Percentiles rank a stretch among this genome's conserved stretches.
These are phyloP conservation scores for Mechanitis messenoides DNA, from an alignment of 2,888 invertebrate genomes.

Conservation along the genomic window DNA sequence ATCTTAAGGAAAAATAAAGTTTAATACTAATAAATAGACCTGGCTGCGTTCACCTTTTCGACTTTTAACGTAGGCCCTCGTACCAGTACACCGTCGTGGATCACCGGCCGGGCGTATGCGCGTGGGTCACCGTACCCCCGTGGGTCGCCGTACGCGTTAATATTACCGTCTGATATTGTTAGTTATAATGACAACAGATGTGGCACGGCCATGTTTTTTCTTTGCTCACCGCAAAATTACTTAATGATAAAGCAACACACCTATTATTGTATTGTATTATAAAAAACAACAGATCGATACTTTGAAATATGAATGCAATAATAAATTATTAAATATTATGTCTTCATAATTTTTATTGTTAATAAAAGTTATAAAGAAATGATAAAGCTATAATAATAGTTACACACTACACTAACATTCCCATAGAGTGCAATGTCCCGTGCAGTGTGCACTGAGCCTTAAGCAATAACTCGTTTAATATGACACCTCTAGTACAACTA, in stretches of 20 bases:
- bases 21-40: no score
- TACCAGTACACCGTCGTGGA: neutral
- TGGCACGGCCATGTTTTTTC: conserved; percentile 2
- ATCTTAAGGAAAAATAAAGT: no score
- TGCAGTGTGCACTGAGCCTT: neutral
- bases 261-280: conserved; percentile 1
- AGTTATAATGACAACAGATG: conserved; percentile 5
- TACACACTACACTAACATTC: neutral
- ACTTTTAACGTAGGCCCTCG: neutral
- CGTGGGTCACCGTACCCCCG: neutral
- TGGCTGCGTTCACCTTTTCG: neutral
- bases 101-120: neutral
- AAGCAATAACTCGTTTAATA: conserved; percentile 5
- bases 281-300: neutral
- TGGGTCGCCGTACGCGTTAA: neutral
- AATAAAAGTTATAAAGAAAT: no score
- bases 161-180: conserved; percentile 1
- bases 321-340: no score
- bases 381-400: no score
- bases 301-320: neutral
- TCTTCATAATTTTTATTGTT: no score
- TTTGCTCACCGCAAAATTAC: conserved; percentile 5
- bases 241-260: conserved; percentile 1
- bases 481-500: conserved; percentile 9
- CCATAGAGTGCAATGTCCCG: conserved; percentile 1